These are phyloP conservation scores for Polia nebulosa DNA, from an alignment of 2,888 invertebrate genomes.

Conservation along the genomic window DNA sequence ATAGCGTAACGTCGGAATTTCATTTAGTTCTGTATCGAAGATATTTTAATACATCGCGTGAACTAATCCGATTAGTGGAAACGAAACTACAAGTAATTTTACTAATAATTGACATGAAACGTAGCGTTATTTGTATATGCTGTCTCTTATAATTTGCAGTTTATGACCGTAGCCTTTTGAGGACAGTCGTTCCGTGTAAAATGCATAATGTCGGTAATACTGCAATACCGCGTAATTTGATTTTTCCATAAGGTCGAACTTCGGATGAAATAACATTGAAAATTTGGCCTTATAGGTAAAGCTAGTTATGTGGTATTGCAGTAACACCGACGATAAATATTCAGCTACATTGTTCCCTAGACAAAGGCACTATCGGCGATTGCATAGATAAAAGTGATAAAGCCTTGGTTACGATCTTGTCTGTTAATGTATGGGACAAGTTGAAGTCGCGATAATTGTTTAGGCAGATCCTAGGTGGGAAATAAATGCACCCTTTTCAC, in stretches of 20 bases:
- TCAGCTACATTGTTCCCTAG: background rate
- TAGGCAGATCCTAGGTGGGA: background rate
- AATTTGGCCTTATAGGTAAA: no score
- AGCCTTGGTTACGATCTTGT: background rate
- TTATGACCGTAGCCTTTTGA: constrained; percentile 8
- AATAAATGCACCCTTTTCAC: background rate
- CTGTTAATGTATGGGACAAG: background rate
- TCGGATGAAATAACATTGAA: no score
- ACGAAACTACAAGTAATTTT: constrained; percentile 1
- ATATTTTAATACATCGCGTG: constrained; percentile 44
- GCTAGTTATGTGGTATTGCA: no score
- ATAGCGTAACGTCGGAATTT: background rate
- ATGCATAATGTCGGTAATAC: no score
- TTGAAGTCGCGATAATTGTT: background rate
- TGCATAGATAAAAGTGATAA: constrained; percentile 10
- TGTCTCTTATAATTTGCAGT: background rate
- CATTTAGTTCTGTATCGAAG: background rate
- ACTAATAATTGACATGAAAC: constrained; percentile 29
- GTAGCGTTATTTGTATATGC: constrained; percentile 24
- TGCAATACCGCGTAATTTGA: no score
- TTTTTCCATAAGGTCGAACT: no score
- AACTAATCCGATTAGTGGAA: constrained; percentile 21
- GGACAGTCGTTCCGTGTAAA: constrained; percentile 1
- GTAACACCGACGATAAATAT: no score
- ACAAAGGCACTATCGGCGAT: background rate